Evolutionary conservation across 1,140 invertebrate genomes (phyloP).

Genomic region (Drosophila auraria): DNA sequence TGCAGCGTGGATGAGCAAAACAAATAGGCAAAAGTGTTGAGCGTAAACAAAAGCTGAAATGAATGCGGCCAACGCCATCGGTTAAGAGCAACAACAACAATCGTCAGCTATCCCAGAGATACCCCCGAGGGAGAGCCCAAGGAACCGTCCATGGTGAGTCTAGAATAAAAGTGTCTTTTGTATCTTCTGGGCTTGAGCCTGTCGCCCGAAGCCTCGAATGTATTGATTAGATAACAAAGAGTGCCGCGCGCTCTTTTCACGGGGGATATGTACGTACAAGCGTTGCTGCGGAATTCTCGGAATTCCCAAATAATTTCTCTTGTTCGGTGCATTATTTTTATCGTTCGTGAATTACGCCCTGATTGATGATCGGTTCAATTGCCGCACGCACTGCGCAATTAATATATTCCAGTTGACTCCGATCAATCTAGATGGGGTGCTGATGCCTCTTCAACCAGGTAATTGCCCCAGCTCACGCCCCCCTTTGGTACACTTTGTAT

Average conservation of each 20-base stretch:
- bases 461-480: conserved; percentile 32
- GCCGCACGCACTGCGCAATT: conserved; percentile 44
- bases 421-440: conserved; percentile 33
- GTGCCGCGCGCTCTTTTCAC: neutral
- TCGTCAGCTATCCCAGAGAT: conserved; percentile 1
- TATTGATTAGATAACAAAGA: conserved; percentile 29
- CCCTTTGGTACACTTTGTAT: neutral
- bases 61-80: conserved; percentile 31
- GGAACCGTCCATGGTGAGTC: conserved; percentile 23
- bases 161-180: conserved; percentile 11
- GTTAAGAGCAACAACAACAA: conserved; percentile 35
- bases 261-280: neutral
- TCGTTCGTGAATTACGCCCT: conserved; percentile 31
- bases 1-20: neutral
- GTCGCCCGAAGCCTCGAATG: neutral
- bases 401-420: conserved; percentile 48
- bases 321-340: conserved; percentile 50
- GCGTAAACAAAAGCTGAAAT: conserved; percentile 39
- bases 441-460: conserved; percentile 30
- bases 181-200: conserved; percentile 24
- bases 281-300: conserved; percentile 19
- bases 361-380: conserved; percentile 52
- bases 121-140: conserved; percentile 2
- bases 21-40: conserved; percentile 33
- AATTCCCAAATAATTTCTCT: conserved; percentile 37